A percentile compares a stretch with the other conserved stretches of the same genome.
These are phyloP conservation scores for Oryzias javanicus DNA, from an alignment of 2,113 vertebrate species.

Conservation along the genomic window DNA sequence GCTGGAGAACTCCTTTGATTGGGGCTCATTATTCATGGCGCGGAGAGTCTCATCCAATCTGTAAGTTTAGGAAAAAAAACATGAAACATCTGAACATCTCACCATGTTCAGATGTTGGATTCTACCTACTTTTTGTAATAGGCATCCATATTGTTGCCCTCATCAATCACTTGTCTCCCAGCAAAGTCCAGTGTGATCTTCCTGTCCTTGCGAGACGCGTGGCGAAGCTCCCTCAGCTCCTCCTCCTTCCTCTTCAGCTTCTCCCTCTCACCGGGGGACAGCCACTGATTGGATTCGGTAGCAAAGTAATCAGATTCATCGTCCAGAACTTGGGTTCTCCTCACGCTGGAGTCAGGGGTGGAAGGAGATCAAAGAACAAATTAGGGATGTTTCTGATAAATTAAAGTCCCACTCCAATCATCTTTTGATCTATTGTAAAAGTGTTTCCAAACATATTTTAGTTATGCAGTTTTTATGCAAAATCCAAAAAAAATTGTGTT, in stretches of 20 bases:
- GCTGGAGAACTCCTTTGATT: conserved; percentile 46
- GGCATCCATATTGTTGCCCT: conserved; percentile 77
- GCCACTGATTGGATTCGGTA: conserved; percentile 93
- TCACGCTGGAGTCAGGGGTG: conserved; percentile 73
- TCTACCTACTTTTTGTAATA: conserved; percentile 83
- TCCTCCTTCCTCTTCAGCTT: conserved; percentile 83
- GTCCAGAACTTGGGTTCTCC: conserved; percentile 93
- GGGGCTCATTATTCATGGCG: conserved; percentile 76
- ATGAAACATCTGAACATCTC: neutral
- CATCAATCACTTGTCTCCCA: conserved; percentile 88
- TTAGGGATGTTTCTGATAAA: too few species aligned
- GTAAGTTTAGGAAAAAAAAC: conserved; percentile 14
- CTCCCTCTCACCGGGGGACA: conserved; percentile 87
- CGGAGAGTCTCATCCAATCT: conserved; percentile 90
- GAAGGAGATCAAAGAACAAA: conserved; percentile 5
- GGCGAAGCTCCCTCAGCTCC: conserved; percentile 88
- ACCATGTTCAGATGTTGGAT: neutral
- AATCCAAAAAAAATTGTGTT: too few species aligned
- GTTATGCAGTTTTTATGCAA: too few species aligned
- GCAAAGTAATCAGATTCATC: conserved; percentile 97
- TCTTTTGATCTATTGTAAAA: too few species aligned
- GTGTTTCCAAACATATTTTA: too few species aligned
- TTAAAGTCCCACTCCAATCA: too few species aligned
- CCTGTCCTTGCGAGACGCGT: conserved; percentile 84
- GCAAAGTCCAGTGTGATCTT: conserved; percentile 95